These are phyloP conservation scores for Athalia cordata DNA, from an alignment of 2,888 invertebrate genomes.

Conservation along the genomic window DNA sequence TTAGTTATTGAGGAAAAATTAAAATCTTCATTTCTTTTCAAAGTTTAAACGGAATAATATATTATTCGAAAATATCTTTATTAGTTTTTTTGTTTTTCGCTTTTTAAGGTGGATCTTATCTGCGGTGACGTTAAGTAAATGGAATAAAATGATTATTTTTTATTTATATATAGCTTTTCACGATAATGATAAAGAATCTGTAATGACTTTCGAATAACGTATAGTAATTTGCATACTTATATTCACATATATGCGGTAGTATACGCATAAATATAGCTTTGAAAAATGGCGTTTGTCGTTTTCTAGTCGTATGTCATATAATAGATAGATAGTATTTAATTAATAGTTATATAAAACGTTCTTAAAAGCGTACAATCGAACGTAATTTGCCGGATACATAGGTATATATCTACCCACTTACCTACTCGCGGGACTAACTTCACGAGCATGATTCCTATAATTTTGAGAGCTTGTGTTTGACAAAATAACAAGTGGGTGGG, in stretches of 20 bases:
- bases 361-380: slow-evolving; percentile 57
- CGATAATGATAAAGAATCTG: too few species aligned
- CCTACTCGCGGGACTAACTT: slow-evolving; percentile 39
- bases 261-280: neutral
- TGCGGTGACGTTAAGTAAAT: too few species aligned
- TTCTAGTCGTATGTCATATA: slow-evolving; percentile 50
- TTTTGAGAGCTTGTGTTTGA: slow-evolving; percentile 65
- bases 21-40: too few species aligned
- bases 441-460: slow-evolving; percentile 65
- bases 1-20: neutral
- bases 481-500: slow-evolving; percentile 73
- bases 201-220: neutral
- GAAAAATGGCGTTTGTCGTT: slow-evolving; percentile 15
- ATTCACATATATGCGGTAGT: neutral
- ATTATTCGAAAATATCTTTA: too few species aligned
- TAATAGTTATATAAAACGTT: slow-evolving; percentile 58
- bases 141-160: too few species aligned
- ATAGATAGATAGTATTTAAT: slow-evolving; percentile 54
- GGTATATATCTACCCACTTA: too few species aligned
- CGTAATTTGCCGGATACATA: slow-evolving; percentile 56
- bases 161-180: too few species aligned
- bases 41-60: too few species aligned
- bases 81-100: too few species aligned
- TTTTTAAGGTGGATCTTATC: too few species aligned
- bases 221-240: neutral